phyloP scores from a whole-genome alignment of 2,888 invertebrate species.

The Leptura quadrifasciata region DNA sequence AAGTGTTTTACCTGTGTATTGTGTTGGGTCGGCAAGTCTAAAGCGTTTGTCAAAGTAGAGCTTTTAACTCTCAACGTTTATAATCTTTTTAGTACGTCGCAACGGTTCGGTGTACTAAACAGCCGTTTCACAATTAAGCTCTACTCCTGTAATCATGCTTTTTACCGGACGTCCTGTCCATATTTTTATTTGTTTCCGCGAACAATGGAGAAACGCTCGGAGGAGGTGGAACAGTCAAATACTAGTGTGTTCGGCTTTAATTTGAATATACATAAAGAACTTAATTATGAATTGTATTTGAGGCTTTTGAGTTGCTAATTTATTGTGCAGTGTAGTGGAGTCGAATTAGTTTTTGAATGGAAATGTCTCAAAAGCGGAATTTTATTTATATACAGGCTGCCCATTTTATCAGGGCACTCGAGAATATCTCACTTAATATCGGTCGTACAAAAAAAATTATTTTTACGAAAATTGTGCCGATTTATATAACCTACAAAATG shows the following conservation, averaged over 20 bases:
- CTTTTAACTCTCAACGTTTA: conserved; percentile 51
- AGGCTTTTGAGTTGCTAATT: not conserved
- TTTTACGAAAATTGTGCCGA: no score
- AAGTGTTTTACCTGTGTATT: conserved; percentile 48
- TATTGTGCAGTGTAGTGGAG: not conserved
- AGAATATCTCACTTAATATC: no score
- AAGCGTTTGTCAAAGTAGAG: conserved; percentile 50
- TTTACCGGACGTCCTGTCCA: conserved; percentile 52
- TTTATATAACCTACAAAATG: no score
- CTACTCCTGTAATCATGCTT: conserved; percentile 50
- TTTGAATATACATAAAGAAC: conserved; percentile 19
- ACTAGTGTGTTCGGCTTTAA: conserved; percentile 12
- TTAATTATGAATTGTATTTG: conserved; percentile 15
- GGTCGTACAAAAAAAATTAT: no score
- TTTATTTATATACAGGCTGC: no score
- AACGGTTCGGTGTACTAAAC: conserved; percentile 43
- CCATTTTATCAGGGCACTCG: no score
- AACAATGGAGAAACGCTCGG: conserved; percentile 36
- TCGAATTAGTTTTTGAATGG: no score
- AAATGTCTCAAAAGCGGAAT: no score
- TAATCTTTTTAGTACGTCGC: conserved; percentile 53
- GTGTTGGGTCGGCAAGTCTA: conserved; percentile 42
- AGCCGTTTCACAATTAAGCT: conserved; percentile 52
- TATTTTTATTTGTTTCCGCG: conserved; percentile 45
- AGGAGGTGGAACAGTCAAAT: conserved; percentile 16